These are phyloP conservation scores for Tanypteryx hageni DNA, from an alignment of 2,888 invertebrate genomes.

Conservation along the genomic window DNA sequence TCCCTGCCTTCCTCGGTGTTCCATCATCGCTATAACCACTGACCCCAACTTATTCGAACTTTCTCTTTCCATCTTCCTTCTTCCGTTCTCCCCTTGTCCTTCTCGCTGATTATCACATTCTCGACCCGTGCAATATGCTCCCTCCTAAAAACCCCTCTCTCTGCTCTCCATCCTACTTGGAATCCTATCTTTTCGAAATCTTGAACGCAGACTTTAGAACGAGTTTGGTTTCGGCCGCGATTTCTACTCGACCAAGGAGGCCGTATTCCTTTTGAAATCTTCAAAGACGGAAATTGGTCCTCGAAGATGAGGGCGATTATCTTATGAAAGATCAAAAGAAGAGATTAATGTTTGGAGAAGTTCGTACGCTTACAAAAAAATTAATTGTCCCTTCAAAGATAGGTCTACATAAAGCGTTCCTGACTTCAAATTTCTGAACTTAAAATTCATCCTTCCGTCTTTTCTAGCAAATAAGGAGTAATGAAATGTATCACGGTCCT, in stretches of 20 bases:
- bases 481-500: too few species aligned
- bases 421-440: too few species aligned
- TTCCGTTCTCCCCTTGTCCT: neutral
- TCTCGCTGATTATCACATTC: neutral
- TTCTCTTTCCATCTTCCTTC: neutral
- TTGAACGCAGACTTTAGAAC: constrained; percentile 21
- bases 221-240: constrained; percentile 13
- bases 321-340: neutral
- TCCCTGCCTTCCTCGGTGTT: neutral
- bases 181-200: constrained; percentile 13
- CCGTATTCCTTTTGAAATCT: constrained; percentile 31
- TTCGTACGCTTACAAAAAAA: too few species aligned
- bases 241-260: constrained; percentile 14
- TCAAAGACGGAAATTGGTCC: constrained; percentile 40
- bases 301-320: constrained; percentile 39
- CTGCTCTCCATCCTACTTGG: neutral
- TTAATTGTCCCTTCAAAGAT: too few species aligned
- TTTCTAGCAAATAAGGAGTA: too few species aligned
- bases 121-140: neutral
- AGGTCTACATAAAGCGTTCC: too few species aligned
- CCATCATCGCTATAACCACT: neutral
- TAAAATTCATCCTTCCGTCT: too few species aligned
- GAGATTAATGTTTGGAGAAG: neutral
- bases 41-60: neutral
- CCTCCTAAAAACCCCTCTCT: neutral